Conservation (phyloP, 1,140 invertebrate genomes). For the Venustaconcha ellipsiformis region DNA sequence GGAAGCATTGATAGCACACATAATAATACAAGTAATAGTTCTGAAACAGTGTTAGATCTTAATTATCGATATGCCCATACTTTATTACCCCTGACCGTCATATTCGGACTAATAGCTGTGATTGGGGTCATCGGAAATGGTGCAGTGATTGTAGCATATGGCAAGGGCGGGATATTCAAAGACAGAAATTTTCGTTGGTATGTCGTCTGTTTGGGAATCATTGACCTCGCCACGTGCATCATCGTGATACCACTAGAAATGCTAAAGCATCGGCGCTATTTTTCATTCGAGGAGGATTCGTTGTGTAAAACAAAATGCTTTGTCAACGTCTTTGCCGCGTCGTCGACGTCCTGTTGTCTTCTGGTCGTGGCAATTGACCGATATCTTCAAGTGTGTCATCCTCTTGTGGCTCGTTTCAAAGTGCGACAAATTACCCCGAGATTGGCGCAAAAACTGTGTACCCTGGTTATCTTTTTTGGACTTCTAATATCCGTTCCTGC, state of each 20-base stretch:
- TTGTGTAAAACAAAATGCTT: constrained; percentile 28
- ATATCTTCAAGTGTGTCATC: constrained; percentile 23
- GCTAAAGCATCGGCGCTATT: constrained; percentile 17
- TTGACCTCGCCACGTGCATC: constrained; percentile 21
- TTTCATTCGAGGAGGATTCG: constrained; percentile 11
- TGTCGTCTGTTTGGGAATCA: constrained; percentile 13
- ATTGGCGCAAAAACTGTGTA: constrained; percentile 14
- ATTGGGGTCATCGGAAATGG: constrained; percentile 17
- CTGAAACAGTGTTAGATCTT: no score
- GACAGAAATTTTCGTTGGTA: constrained; percentile 23
- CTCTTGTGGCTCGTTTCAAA: constrained; percentile 6
- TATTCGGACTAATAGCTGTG: constrained; percentile 12
- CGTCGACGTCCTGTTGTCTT: constrained; percentile 19
- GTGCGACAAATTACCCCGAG: constrained; percentile 6
- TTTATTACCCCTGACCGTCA: constrained; percentile 11
- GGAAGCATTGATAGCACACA: no score
- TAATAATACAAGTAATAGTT: no score
- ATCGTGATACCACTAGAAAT: constrained; percentile 26
- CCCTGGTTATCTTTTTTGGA: constrained; percentile 9
- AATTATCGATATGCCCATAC: constrained; percentile 15
- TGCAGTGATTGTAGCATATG: constrained; percentile 21
- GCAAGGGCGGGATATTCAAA: constrained; percentile 8
- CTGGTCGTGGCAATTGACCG: constrained; percentile 15
- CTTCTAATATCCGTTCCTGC: constrained; percentile 17
- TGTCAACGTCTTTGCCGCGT: constrained; percentile 25